phyloP scores from a whole-genome alignment of 2,888 invertebrate genomes.

The Timema cristinae region DNA sequence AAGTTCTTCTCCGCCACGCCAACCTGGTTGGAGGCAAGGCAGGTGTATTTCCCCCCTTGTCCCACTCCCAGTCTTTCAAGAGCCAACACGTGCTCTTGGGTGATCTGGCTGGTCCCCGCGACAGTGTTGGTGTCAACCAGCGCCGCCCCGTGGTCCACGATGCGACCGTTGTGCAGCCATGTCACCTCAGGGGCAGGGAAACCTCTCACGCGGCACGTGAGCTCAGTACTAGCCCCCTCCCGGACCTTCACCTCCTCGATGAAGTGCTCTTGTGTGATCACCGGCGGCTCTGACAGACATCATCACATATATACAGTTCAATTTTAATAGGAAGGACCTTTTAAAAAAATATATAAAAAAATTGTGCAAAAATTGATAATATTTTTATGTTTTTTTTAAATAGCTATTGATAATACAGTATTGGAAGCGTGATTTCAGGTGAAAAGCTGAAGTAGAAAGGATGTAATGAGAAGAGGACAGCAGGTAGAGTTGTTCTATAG shows the following conservation, averaged over 20 bases:
- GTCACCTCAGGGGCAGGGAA: slow-evolving; percentile 30
- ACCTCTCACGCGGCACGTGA: slow-evolving; percentile 32
- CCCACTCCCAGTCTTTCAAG: slow-evolving; percentile 13
- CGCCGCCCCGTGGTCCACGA: slow-evolving; percentile 28
- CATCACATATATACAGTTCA: slow-evolving; percentile 10
- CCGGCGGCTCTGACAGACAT: slow-evolving; percentile 34
- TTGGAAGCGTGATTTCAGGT: too few species aligned
- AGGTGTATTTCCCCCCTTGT: slow-evolving; percentile 54
- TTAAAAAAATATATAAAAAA: too few species aligned
- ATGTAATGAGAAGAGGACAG: too few species aligned
- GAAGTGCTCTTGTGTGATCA: slow-evolving; percentile 38
- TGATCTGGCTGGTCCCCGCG: background rate
- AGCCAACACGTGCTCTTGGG: slow-evolving; percentile 3
- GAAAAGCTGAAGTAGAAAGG: too few species aligned
- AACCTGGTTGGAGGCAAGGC: slow-evolving; percentile 57
- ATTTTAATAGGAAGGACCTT: too few species aligned
- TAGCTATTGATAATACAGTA: too few species aligned
- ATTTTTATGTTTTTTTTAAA: too few species aligned
- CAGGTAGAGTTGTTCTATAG: too few species aligned
- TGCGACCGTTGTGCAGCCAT: slow-evolving; percentile 39
- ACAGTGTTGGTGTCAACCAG: background rate
- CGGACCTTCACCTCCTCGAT: slow-evolving; percentile 42
- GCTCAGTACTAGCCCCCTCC: slow-evolving; percentile 28
- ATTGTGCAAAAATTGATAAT: too few species aligned
- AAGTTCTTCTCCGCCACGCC: slow-evolving; percentile 53